phyloP scores from a whole-genome alignment of 2,113 vertebrate genomes.

The Circaetus gallicus region DNA sequence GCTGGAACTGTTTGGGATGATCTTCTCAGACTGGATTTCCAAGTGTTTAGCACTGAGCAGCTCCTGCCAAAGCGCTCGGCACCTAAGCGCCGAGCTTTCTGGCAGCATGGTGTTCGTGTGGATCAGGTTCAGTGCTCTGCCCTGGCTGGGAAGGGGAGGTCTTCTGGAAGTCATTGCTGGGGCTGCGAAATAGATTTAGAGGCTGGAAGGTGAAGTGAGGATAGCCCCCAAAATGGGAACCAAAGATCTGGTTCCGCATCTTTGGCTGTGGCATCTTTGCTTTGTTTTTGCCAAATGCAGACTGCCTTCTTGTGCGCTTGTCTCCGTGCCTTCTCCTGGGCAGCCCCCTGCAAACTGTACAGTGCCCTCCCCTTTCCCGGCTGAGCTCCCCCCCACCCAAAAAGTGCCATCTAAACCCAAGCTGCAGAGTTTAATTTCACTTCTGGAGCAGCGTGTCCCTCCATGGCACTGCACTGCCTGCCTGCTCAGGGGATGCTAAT shows the following conservation, averaged over 20 bases:
- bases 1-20: not conserved
- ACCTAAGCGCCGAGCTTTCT: not conserved
- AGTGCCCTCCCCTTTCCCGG: not conserved
- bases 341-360: not conserved
- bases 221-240: fast-evolving
- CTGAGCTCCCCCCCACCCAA: not conserved
- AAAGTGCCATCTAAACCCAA: not conserved
- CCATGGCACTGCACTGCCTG: not conserved
- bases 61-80: not conserved
- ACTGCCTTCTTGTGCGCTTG: not conserved
- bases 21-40: not conserved
- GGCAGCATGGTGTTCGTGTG: not conserved
- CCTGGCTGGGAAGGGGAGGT: not conserved
- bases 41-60: not conserved
- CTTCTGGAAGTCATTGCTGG: not conserved
- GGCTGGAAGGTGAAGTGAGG: not conserved
- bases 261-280: not conserved
- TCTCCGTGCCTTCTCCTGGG: not conserved
- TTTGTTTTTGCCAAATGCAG: not conserved
- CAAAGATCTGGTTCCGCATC: not conserved
- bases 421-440: not conserved
- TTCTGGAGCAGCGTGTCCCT: not conserved
- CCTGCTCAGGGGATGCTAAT: not conserved
- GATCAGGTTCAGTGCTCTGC: not conserved
- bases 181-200: not conserved